Evolutionary conservation across 1,140 invertebrate species (phyloP).

Genomic region (Latrodectus geometricus): DNA sequence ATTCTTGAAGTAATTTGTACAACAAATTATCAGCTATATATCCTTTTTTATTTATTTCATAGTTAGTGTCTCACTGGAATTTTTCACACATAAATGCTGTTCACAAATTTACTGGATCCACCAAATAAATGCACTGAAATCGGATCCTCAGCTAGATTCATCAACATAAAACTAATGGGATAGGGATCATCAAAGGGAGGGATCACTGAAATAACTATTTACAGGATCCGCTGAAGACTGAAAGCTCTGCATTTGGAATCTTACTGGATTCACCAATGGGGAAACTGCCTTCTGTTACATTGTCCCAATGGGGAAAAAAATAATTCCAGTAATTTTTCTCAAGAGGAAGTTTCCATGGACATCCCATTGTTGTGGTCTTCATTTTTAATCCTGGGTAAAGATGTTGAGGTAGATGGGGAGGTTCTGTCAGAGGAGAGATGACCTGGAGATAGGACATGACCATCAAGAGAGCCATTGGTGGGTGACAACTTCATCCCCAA

Average conservation of each 20-base stretch:
- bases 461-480: constrained; percentile 35
- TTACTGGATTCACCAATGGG: background rate
- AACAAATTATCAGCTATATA: too few relatives aligned
- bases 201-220: too few relatives aligned
- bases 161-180: background rate
- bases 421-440: constrained; percentile 29
- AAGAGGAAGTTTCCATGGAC: constrained; percentile 52
- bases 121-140: background rate
- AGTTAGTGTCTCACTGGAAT: background rate
- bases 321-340: constrained; percentile 2
- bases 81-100: background rate
- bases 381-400: constrained; percentile 17
- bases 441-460: constrained; percentile 14
- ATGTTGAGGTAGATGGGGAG: constrained; percentile 42
- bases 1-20: too few relatives aligned
- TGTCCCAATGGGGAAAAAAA: background rate
- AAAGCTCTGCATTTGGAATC: background rate
- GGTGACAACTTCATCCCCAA: constrained; percentile 26
- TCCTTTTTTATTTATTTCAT: too few relatives aligned
- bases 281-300: background rate
- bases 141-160: background rate
- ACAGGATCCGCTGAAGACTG: background rate
- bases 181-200: too few relatives aligned
- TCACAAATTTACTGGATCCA: background rate
- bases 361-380: constrained; percentile 20